phyloP scores from a whole-genome alignment of 2,113 vertebrate genomes.

The Seriola aureovittata region DNA sequence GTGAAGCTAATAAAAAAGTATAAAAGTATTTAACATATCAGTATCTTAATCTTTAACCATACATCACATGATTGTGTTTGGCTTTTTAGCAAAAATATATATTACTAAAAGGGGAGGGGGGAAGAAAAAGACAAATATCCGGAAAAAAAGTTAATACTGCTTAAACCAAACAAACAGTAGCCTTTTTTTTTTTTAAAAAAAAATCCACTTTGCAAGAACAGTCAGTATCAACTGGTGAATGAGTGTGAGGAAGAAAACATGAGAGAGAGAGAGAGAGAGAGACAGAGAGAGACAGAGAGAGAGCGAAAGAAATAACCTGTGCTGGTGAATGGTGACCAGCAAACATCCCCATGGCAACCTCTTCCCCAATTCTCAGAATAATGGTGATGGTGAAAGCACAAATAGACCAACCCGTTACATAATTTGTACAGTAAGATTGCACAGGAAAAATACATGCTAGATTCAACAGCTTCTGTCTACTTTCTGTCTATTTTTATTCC shows the following conservation, averaged over 20 bases:
- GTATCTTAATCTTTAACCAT: too few relatives aligned
- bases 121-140: too few relatives aligned
- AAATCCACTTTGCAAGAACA: background rate
- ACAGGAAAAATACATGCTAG: background rate
- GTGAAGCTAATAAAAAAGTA: too few relatives aligned
- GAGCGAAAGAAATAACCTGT: constrained; percentile 39
- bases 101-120: too few relatives aligned
- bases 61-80: too few relatives aligned
- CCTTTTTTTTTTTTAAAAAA: too few relatives aligned
- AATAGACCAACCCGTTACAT: constrained; percentile 18
- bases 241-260: constrained; percentile 6
- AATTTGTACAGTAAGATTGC: constrained; percentile 1
- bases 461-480: background rate
- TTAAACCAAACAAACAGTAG: too few relatives aligned
- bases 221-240: constrained; percentile 37
- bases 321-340: constrained; percentile 49
- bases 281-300: background rate
- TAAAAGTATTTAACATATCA: too few relatives aligned
- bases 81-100: too few relatives aligned
- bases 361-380: constrained; percentile 47
- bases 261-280: constrained; percentile 27
- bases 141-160: too few relatives aligned
- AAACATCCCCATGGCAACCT: constrained; percentile 74
- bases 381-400: constrained; percentile 26
- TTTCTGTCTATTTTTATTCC: background rate